These are phyloP conservation scores for Leucoraja erinaceus DNA, from an alignment of 2,113 vertebrate species.

Conservation along the genomic window DNA sequence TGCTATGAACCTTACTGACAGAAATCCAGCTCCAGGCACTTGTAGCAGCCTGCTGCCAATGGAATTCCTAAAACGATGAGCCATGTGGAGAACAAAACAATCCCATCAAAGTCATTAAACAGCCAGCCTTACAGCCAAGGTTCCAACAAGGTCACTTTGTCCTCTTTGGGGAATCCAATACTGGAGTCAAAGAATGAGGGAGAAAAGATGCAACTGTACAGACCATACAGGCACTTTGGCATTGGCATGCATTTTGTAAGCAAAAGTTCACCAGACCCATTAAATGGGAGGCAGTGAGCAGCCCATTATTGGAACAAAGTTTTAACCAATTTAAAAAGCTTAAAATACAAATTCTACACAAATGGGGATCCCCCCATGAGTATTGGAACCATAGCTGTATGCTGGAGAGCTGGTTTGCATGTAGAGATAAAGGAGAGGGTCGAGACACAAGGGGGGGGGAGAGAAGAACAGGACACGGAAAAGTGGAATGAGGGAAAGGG, in stretches of 20 bases:
- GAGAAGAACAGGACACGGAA: too few species aligned
- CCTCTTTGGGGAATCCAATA: not conserved
- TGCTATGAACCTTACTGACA: conserved; percentile 31
- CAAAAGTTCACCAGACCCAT: not conserved
- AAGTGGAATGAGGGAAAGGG: not conserved
- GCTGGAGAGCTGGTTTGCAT: not conserved
- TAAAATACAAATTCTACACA: not conserved
- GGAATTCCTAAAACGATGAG: conserved; percentile 23
- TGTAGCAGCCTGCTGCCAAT: conserved; percentile 13
- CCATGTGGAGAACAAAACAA: conserved; percentile 29
- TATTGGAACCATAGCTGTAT: conserved; percentile 17
- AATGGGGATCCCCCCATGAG: not conserved
- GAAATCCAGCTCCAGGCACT: conserved; percentile 31
- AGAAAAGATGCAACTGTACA: not conserved
- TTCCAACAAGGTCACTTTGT: conserved; percentile 10
- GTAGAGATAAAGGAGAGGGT: too few species aligned
- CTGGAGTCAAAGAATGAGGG: not conserved
- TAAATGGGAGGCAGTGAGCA: not conserved
- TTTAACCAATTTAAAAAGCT: not conserved
- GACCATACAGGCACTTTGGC: not conserved
- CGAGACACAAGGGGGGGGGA: too few species aligned
- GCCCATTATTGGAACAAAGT: not conserved
- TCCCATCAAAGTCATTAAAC: conserved; percentile 29
- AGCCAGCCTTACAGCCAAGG: not conserved
- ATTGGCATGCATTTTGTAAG: not conserved